These are phyloP conservation scores for Drosophila testacea DNA, from an alignment of 2,888 invertebrate species.

Conservation along the genomic window DNA sequence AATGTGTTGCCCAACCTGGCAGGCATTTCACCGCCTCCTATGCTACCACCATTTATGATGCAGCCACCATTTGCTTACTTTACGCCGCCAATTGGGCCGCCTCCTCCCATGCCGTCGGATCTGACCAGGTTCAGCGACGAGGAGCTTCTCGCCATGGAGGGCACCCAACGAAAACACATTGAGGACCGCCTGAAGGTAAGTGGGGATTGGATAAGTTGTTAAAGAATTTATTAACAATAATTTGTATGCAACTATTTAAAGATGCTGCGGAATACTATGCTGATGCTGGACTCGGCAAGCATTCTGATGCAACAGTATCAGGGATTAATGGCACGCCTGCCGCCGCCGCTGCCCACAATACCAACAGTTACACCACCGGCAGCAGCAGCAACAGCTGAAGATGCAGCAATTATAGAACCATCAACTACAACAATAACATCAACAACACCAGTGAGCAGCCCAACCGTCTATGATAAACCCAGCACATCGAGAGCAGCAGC, in stretches of 20 bases:
- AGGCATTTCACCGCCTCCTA: constrained; percentile 57
- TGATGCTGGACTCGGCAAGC: constrained; percentile 96
- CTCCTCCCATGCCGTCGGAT: constrained; percentile 91
- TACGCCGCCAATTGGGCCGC: constrained; percentile 87
- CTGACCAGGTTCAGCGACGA: constrained; percentile 91
- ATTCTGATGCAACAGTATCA: constrained; percentile 98
- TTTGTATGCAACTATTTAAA: constrained; percentile 82
- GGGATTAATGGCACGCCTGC: constrained; percentile 88
- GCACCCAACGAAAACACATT: constrained; percentile 93
- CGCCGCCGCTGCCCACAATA: constrained; percentile 80
- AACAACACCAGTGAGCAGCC: constrained; percentile 18
- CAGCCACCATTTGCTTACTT: constrained; percentile 87
- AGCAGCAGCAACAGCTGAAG: constrained; percentile 3
- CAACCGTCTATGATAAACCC: constrained; percentile 57
- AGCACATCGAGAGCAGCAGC: constrained; percentile 71
- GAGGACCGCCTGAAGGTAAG: constrained; percentile 94
- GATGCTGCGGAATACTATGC: constrained; percentile 93
- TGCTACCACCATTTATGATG: constrained; percentile 85
- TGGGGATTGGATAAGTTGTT: constrained; percentile 46
- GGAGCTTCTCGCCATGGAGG: constrained; percentile 95
- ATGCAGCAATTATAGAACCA: constrained; percentile 19
- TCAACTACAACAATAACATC: constrained; percentile 25
- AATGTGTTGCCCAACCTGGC: constrained; percentile 53
- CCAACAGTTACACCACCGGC: constrained; percentile 12
- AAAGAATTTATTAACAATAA: neutral